phyloP scores from a whole-genome alignment of 2,888 invertebrate species.

The Erebia aethiops region DNA sequence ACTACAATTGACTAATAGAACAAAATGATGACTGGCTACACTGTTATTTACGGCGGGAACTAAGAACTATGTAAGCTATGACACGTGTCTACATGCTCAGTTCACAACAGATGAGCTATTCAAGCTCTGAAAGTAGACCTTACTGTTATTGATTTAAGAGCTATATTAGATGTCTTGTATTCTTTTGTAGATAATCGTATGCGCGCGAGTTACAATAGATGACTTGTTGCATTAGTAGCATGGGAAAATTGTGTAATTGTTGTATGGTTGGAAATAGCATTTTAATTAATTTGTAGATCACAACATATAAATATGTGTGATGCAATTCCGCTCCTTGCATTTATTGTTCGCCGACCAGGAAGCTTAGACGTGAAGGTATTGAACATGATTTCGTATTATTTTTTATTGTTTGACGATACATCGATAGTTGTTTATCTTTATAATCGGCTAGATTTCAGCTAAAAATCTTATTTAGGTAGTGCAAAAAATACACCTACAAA shows the following conservation, averaged over 20 bases:
- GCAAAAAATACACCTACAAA: too few species aligned
- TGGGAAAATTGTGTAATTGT: constrained; percentile 46
- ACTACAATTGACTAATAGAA: constrained; percentile 37
- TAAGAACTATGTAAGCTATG: constrained; percentile 38
- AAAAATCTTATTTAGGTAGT: too few species aligned
- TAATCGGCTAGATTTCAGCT: too few species aligned
- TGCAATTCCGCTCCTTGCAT: constrained; percentile 23
- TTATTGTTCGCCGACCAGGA: constrained; percentile 11
- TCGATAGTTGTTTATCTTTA: too few species aligned
- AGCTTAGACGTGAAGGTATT: constrained; percentile 11
- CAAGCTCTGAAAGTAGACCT: constrained; percentile 7
- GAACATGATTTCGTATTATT: neutral
- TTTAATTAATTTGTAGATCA: constrained; percentile 25
- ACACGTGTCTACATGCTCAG: constrained; percentile 31
- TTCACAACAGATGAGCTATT: constrained; percentile 13
- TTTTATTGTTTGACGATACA: neutral
- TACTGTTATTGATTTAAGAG: constrained; percentile 9
- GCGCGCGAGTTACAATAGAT: constrained; percentile 34
- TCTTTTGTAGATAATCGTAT: constrained; percentile 25
- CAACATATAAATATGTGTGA: constrained; percentile 25
- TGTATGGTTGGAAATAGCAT: constrained; percentile 26
- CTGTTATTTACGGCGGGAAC: constrained; percentile 41
- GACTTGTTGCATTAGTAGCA: constrained; percentile 40
- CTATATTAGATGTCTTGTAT: constrained; percentile 6
- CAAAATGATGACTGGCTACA: constrained; percentile 38